A percentile compares a stretch with the other conserved stretches of the same genome.
Conservation (phyloP, 2,113 vertebrate species). For the Leiothrix lutea region DNA sequence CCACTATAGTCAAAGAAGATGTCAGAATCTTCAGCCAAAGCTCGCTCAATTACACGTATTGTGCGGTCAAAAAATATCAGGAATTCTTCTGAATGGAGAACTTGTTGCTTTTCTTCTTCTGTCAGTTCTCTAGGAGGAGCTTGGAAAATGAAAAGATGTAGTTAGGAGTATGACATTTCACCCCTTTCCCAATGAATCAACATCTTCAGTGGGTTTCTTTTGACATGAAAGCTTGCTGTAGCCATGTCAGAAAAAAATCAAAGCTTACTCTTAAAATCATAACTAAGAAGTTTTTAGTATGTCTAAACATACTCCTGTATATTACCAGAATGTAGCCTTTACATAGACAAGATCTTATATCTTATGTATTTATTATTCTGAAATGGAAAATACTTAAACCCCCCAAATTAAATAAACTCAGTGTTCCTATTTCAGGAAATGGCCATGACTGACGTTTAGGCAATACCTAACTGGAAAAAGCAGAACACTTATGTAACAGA, state of each 20-base stretch:
- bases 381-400: constrained; percentile 55
- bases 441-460: constrained; percentile 15
- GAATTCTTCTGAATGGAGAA: constrained; percentile 94
- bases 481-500: constrained; percentile 45
- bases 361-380: constrained; percentile 66
- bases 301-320: constrained; percentile 9
- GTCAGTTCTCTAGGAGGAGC: constrained; percentile 90
- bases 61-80: constrained; percentile 96
- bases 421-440: constrained; percentile 61
- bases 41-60: constrained; percentile 93
- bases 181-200: constrained; percentile 38
- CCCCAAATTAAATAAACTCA: constrained; percentile 56
- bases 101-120: constrained; percentile 95
- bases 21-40: constrained; percentile 90
- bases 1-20: constrained; percentile 98
- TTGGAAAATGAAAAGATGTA: constrained; percentile 52
- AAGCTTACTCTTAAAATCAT: constrained; percentile 36
- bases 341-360: constrained; percentile 14
- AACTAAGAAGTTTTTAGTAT: constrained; percentile 13
- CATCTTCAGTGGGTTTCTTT: not conserved
- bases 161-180: constrained; percentile 35
- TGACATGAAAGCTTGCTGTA: not conserved
- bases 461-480: constrained; percentile 6
- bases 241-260: constrained; percentile 2
- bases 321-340: constrained; percentile 8